Evolutionary conservation across 2,888 invertebrate genomes (phyloP).

Genomic region (Caenorhabditis zanzibari): DNA sequence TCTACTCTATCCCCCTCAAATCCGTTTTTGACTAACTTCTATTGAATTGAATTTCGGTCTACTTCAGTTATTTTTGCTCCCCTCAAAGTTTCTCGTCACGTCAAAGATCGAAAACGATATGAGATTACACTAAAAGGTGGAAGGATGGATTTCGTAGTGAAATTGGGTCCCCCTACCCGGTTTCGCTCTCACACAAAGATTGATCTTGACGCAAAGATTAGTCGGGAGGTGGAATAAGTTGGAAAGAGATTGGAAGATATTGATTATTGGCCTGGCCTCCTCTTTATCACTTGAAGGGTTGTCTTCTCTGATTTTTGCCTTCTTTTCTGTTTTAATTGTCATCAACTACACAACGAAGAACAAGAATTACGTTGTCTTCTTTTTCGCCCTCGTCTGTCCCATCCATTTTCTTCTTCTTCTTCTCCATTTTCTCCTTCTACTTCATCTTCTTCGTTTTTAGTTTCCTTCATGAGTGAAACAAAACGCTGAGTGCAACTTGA

Average conservation of each 20-base stretch:
- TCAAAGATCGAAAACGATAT: conserved; percentile 38
- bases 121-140: conserved; percentile 56
- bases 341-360: conserved; percentile 40
- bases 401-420: conserved; percentile 9
- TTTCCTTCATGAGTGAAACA: conserved; percentile 46
- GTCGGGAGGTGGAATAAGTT: conserved; percentile 17
- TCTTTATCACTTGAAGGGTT: conserved; percentile 27
- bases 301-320: conserved; percentile 6
- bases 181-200: conserved; percentile 26
- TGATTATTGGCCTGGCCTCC: conserved; percentile 49
- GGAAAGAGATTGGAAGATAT: conserved; percentile 9
- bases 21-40: background rate
- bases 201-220: conserved; percentile 54
- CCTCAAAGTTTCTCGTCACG: background rate
- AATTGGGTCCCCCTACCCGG: conserved; percentile 47
- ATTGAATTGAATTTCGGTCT: background rate
- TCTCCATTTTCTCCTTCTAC: conserved; percentile 1
- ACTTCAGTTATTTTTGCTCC: background rate
- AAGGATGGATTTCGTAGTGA: conserved; percentile 29
- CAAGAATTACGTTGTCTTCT: conserved; percentile 37
- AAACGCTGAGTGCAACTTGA: conserved; percentile 62
- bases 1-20: background rate
- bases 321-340: conserved; percentile 32
- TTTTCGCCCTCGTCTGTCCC: background rate
- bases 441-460: conserved; percentile 25